These are phyloP conservation scores for Corticium candelabrum DNA, from an alignment of 37 sponge, comb jelly and placozoan species.

Conservation along the genomic window DNA sequence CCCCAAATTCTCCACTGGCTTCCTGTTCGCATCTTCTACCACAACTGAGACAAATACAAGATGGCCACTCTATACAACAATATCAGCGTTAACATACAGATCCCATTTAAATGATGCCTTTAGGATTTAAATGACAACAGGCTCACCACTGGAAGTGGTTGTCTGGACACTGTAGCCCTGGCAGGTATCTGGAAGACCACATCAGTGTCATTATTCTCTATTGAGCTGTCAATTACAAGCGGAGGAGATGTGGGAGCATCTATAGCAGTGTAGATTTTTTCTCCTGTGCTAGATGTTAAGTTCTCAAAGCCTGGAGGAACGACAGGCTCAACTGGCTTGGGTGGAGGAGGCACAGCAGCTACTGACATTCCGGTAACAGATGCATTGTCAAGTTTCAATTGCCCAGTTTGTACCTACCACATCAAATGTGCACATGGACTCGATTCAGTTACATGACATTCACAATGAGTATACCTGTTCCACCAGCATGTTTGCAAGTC, in stretches of 20 bases:
- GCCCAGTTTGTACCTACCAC: conserved; percentile 35
- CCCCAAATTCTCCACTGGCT: conserved; percentile 47
- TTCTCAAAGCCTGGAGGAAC: conserved; percentile 37
- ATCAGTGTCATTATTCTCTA: neutral
- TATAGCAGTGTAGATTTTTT: neutral
- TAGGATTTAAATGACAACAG: neutral
- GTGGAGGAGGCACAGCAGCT: conserved; percentile 29
- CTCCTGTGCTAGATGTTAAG: neutral
- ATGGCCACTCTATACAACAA: too few relatives aligned
- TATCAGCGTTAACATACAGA: conserved; percentile 32
- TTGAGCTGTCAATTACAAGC: conserved; percentile 6
- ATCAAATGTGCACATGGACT: neutral
- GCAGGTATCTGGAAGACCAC: neutral
- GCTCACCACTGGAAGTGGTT: neutral
- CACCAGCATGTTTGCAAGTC: too few relatives aligned
- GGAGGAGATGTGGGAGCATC: neutral
- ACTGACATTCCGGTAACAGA: conserved; percentile 29
- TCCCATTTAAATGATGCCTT: neutral
- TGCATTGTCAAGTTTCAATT: conserved; percentile 31
- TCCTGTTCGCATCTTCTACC: conserved; percentile 29
- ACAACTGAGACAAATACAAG: conserved; percentile 48
- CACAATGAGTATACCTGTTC: neutral
- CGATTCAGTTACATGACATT: too few relatives aligned
- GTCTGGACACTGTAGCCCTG: neutral
- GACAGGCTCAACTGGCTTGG: conserved; percentile 39